Evolutionary conservation across 2,113 vertebrate genomes (phyloP).

Genomic region (Hippocampus zosterae): DNA sequence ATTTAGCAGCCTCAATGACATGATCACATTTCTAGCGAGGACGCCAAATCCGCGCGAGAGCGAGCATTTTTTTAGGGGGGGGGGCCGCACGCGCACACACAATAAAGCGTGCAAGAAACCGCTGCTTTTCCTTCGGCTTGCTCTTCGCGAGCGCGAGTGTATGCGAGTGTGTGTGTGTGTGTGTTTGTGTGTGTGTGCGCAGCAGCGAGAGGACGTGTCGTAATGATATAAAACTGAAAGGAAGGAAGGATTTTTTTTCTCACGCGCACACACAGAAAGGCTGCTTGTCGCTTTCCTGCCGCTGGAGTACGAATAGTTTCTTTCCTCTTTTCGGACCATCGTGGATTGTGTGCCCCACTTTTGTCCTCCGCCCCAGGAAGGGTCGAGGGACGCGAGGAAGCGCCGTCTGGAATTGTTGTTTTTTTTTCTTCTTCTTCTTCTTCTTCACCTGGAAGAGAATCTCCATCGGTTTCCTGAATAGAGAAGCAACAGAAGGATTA

Average conservation of each 20-base stretch:
- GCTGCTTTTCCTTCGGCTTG: constrained; percentile 9
- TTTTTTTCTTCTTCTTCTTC: not conserved
- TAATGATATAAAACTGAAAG: constrained; percentile 73
- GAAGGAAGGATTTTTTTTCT: constrained; percentile 68
- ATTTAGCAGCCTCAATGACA: constrained; percentile 37
- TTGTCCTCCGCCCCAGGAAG: not conserved
- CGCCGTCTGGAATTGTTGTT: constrained; percentile 2
- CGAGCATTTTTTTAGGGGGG: not conserved
- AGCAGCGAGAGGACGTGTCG: constrained; percentile 67
- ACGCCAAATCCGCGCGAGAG: constrained; percentile 1
- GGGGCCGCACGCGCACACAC: not conserved
- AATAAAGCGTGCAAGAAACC: constrained; percentile 6
- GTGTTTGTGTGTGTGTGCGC: not conserved
- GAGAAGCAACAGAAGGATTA: constrained; percentile 66
- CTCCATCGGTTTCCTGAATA: constrained; percentile 46
- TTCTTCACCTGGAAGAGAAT: not conserved
- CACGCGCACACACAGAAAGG: constrained; percentile 49
- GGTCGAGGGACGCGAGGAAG: not conserved
- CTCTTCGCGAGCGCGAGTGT: not conserved
- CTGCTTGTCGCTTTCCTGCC: constrained; percentile 54
- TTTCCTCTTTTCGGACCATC: not conserved
- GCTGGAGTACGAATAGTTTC: constrained; percentile 9
- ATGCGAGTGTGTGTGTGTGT: not conserved
- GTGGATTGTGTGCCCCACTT: constrained; percentile 4
- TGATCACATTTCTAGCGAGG: not conserved